phyloP scores from a whole-genome alignment of 2,888 invertebrate species.

The Drosophila monieri region DNA sequence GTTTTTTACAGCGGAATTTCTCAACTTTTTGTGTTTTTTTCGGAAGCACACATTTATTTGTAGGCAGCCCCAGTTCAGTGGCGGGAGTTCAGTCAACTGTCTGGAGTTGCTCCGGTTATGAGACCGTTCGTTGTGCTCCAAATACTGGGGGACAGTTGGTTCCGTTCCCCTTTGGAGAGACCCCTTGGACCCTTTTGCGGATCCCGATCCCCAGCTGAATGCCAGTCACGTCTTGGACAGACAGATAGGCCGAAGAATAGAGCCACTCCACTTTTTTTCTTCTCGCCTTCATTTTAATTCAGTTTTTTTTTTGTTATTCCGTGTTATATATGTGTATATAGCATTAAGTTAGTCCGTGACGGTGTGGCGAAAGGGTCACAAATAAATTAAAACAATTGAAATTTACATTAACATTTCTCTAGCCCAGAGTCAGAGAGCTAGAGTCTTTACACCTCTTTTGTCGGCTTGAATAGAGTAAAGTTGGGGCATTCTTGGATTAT shows the following conservation, averaged over 20 bases:
- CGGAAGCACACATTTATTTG: slow-evolving; percentile 18
- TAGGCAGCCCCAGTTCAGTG: background rate
- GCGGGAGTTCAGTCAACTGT: slow-evolving; percentile 69
- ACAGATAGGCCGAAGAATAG: slow-evolving; percentile 52
- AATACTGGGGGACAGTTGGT: slow-evolving; percentile 49
- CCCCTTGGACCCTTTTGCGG: slow-evolving; percentile 7
- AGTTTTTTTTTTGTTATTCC: slow-evolving; percentile 20
- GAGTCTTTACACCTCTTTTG: slow-evolving; percentile 29
- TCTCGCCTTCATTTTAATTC: slow-evolving; percentile 36
- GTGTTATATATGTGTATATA: slow-evolving; percentile 26
- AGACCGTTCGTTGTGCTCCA: slow-evolving; percentile 69
- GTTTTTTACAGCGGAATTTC: slow-evolving; percentile 33
- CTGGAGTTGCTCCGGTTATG: slow-evolving; percentile 60
- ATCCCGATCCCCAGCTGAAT: slow-evolving; percentile 43
- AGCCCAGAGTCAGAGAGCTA: background rate
- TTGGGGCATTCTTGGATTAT: background rate
- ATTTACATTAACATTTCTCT: slow-evolving; percentile 51
- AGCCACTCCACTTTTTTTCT: slow-evolving; percentile 32
- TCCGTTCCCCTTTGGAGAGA: slow-evolving; percentile 44
- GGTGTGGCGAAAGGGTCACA: slow-evolving; percentile 29
- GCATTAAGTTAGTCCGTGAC: slow-evolving; percentile 39
- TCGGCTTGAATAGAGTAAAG: background rate
- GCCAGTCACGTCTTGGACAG: slow-evolving; percentile 63
- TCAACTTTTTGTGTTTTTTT: slow-evolving; percentile 16
- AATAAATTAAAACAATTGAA: slow-evolving; percentile 62